Evolutionary conservation across 2,888 invertebrate species (phyloP).

Genomic region (Pheosia gnoma): DNA sequence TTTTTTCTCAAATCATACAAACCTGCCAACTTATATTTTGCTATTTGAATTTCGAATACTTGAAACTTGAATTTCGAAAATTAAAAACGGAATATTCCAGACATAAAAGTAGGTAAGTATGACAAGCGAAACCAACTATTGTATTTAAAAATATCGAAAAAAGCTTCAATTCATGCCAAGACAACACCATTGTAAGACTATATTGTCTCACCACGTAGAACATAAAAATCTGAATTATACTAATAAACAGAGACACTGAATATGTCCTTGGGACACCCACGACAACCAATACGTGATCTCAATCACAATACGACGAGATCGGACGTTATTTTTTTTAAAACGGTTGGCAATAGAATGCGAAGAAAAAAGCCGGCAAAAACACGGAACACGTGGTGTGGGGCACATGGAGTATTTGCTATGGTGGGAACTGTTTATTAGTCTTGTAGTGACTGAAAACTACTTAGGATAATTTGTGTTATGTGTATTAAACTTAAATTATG

Average conservation of each 20-base stretch:
- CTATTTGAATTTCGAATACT: too few relatives aligned
- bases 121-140: background rate
- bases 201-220: constrained; percentile 9
- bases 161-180: constrained; percentile 1
- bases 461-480: too few relatives aligned
- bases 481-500: too few relatives aligned
- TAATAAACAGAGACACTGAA: constrained; percentile 31
- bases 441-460: background rate
- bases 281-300: constrained; percentile 36
- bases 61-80: too few relatives aligned
- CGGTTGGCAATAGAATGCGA: constrained; percentile 35
- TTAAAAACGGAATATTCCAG: too few relatives aligned
- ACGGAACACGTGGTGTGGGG: constrained; percentile 29
- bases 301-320: constrained; percentile 41
- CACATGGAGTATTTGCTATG: constrained; percentile 17
- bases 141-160: constrained; percentile 11
- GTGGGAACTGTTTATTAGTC: background rate
- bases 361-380: constrained; percentile 38
- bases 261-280: constrained; percentile 36
- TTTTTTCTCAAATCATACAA: too few relatives aligned
- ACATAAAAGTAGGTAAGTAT: background rate
- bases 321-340: constrained; percentile 17
- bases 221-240: constrained; percentile 28
- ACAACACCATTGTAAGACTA: constrained; percentile 6
- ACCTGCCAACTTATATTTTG: too few relatives aligned